Evolutionary conservation across 2,888 invertebrate species (phyloP), one percentile per base, ranked within the genome.

Genomic region (Tenthredo scrophulariae): DNA sequence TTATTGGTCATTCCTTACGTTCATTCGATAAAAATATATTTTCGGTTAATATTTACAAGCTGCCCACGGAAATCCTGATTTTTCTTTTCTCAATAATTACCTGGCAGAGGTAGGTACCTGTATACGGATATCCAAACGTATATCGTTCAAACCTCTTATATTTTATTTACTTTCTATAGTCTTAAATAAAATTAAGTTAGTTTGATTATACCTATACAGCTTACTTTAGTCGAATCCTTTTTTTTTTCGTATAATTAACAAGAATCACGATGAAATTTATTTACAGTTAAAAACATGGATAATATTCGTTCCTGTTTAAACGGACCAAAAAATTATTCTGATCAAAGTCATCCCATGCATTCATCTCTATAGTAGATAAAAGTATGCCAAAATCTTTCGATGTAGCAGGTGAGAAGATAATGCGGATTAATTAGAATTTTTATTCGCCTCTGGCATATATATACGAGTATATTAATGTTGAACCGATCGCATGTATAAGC

Each of bases 21-120:
- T 87, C 86, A 86, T 87, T 88, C 90, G 86, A 89, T 88, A 91
- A 91, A 91, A 91, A 91, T 91, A 91, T 88, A 91, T 87, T 75
- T 84, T 74, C 62, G 46, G 87, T 85, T 88, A 87, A 88, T 74
- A 29, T 43, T 70, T 70, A 84, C 54, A 79, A 50, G 9, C 65
- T 65, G 43, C 40, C 82, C 65, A 29, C 82, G 33, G 37, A 43
- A 43, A 62, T 40, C 58, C 22, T 54, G 79, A 79, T 46, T 74
- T 26, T 26, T 40, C 10, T 10, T 43, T 43, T 40, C 22, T 43
- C 9, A 74, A 43, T 13, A 40, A 40, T 22, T 7, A 88, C 43
- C n/a, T 26, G 74, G 74, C 74, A 40, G 40, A 74, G 43, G 74
- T 40, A 43, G 13, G 43, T 87, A 88, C 86, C 18, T 70, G n/a